Evolutionary conservation across 2,113 vertebrate species (phyloP).

Genomic region (Chloebia gouldiae): DNA sequence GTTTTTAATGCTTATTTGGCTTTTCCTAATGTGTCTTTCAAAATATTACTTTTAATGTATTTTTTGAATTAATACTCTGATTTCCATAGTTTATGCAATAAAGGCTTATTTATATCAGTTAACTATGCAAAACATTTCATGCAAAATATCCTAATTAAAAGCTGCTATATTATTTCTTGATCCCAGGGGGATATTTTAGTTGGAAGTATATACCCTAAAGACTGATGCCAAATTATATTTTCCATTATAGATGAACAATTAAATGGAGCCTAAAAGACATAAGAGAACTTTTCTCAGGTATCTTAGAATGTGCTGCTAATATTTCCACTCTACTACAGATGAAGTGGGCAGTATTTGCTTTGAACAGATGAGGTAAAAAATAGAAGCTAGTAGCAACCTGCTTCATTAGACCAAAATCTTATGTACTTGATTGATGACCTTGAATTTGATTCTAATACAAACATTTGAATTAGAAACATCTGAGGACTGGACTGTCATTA

Average conservation of each 20-base stretch:
- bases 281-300: not conserved
- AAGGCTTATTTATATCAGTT: not conserved
- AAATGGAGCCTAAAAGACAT: not conserved
- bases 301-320: not conserved
- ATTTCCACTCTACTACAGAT: not conserved
- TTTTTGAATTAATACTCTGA: not conserved
- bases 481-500: not conserved
- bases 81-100: constrained; percentile 24
- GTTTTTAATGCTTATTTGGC: not conserved
- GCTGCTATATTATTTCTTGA: not conserved
- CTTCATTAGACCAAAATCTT: not conserved
- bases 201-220: not conserved
- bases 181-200: not conserved
- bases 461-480: not conserved
- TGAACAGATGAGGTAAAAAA: not conserved
- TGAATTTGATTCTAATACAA: too few relatives aligned
- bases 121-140: not conserved
- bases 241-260: not conserved
- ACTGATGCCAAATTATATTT: not conserved
- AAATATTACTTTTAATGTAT: not conserved
- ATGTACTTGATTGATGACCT: not conserved
- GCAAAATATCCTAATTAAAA: constrained; percentile 37
- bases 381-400: not conserved
- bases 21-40: not conserved
- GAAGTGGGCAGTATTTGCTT: not conserved